Evolutionary conservation across 2,113 vertebrate species (phyloP).

Genomic region (Papio anubis): DNA sequence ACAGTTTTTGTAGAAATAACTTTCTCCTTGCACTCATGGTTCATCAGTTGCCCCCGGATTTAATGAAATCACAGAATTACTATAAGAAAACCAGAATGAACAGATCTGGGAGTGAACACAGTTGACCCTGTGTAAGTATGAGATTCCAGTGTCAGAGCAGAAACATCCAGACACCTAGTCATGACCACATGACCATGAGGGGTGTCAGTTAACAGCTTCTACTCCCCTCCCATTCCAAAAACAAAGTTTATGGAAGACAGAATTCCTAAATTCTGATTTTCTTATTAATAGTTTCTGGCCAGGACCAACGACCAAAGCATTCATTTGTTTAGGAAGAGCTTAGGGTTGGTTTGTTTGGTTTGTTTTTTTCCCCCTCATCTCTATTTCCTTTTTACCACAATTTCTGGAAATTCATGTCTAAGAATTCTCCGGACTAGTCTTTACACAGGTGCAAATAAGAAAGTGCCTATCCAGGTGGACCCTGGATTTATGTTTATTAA

Average conservation of each 20-base stretch:
- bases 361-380: background rate
- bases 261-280: background rate
- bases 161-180: background rate
- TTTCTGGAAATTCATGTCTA: background rate
- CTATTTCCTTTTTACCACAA: background rate
- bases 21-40: background rate
- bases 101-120: background rate
- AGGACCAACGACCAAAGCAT: background rate
- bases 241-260: background rate
- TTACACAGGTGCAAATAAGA: background rate
- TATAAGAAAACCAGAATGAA: background rate
- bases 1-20: background rate
- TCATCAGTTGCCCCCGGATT: background rate
- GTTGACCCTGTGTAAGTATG: too few species aligned
- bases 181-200: rapidly evolving
- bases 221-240: background rate
- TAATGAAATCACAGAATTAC: background rate
- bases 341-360: background rate
- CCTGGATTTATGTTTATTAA: background rate
- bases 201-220: background rate
- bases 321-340: background rate
- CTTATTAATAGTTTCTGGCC: background rate
- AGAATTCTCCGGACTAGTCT: background rate
- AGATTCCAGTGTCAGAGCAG: background rate
- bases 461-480: background rate